A percentile compares a stretch with the other conserved stretches of the same genome.
These are phyloP conservation scores for Autographa pulchrina DNA, from an alignment of 2,888 invertebrate genomes.

Conservation along the genomic window DNA sequence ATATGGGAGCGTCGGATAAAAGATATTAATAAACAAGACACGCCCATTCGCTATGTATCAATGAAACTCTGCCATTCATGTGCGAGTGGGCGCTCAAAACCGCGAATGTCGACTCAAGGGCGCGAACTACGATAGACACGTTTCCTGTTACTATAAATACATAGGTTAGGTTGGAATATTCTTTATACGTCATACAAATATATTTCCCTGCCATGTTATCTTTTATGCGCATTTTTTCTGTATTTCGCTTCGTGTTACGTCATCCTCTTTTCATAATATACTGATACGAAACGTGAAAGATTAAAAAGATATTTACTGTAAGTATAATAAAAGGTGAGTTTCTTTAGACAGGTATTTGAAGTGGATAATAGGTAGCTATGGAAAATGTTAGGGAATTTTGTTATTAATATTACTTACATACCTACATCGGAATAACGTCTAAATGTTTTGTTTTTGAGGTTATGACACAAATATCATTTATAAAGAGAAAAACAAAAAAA, in stretches of 20 bases:
- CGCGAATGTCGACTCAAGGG: constrained; percentile 73
- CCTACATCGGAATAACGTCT: constrained; percentile 32
- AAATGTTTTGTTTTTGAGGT: constrained; percentile 40
- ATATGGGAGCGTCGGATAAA: constrained; percentile 49
- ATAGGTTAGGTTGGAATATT: constrained; percentile 48
- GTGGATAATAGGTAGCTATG: constrained; percentile 43
- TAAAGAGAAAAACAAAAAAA: constrained; percentile 12
- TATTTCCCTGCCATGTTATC: constrained; percentile 26
- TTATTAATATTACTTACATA: constrained; percentile 12
- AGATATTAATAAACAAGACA: constrained; percentile 66
- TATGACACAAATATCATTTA: constrained; percentile 25
- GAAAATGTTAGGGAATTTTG: constrained; percentile 41
- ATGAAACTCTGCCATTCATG: constrained; percentile 82
- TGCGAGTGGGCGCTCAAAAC: constrained; percentile 72
- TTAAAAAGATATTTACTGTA: constrained; percentile 54
- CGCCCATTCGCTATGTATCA: constrained; percentile 74
- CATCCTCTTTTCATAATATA: constrained; percentile 48
- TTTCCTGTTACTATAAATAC: constrained; percentile 62
- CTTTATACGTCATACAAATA: constrained; percentile 30
- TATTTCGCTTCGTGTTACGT: constrained; percentile 41
- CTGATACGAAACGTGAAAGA: constrained; percentile 39
- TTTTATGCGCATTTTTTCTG: constrained; percentile 43
- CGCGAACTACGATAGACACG: constrained; percentile 71
- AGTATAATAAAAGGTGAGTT: constrained; percentile 31
- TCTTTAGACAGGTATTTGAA: constrained; percentile 46